These are phyloP conservation scores for Chloroceryle inda DNA, from an alignment of 2,797 vertebrate species.

Conservation along the genomic window DNA sequence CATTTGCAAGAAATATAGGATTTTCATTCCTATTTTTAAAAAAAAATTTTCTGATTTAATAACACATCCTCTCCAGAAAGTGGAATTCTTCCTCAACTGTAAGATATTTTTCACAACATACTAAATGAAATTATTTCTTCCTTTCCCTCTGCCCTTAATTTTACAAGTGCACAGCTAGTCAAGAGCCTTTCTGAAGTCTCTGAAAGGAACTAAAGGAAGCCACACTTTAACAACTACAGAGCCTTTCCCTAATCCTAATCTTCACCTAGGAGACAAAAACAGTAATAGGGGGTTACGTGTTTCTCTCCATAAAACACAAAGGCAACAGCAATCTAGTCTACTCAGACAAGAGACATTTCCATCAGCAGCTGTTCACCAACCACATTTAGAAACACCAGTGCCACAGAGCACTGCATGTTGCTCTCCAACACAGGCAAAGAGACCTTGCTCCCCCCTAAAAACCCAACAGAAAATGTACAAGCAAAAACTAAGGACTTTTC, in stretches of 20 bases:
- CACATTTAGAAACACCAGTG: neutral
- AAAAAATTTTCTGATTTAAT: neutral
- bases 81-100: neutral
- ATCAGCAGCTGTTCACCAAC: neutral
- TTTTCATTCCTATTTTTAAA: neutral
- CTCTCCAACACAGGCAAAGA: neutral
- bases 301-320: neutral
- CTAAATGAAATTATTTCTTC: neutral
- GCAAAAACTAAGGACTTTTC: neutral
- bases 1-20: neutral
- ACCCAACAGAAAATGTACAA: neutral
- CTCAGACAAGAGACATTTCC: neutral
- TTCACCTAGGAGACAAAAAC: neutral
- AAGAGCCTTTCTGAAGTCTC: neutral
- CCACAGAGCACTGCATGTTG: neutral
- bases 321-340: neutral
- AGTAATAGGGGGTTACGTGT: neutral
- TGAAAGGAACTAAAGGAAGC: neutral
- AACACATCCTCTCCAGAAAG: neutral
- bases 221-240: neutral
- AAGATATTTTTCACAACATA: neutral
- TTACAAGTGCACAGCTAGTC: neutral
- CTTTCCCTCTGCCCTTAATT: neutral
- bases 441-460: fast-evolving
- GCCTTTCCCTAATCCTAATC: neutral